Evolutionary conservation across 2,113 vertebrate species (phyloP).

Genomic region (Corynorhinus townsendii): DNA sequence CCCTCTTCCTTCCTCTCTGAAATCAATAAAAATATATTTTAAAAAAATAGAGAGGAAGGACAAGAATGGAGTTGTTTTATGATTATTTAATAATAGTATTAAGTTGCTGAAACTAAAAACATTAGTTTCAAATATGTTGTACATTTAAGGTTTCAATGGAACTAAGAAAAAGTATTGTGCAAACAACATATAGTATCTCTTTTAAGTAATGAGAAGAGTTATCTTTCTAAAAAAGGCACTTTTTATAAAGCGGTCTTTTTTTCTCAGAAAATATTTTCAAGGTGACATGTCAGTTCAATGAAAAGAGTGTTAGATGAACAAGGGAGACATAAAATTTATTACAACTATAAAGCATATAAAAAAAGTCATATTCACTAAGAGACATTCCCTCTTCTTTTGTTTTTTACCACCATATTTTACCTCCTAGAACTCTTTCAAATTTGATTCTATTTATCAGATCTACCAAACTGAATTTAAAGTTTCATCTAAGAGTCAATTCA

Average conservation of each 20-base stretch:
- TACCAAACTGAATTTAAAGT: conserved; percentile 20
- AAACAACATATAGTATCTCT: background rate
- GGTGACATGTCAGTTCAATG: conserved; percentile 33
- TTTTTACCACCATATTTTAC: conserved; percentile 12
- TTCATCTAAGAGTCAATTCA: conserved; percentile 10
- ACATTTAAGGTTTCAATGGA: background rate
- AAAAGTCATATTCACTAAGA: conserved; percentile 13
- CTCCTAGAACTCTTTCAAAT: conserved; percentile 1
- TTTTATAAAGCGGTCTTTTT: background rate
- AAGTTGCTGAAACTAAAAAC: background rate
- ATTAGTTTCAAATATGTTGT: background rate
- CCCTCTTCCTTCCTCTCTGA: too few species aligned
- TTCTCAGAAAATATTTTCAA: conserved; percentile 53
- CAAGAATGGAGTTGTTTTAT: background rate
- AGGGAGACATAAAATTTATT: conserved; percentile 38
- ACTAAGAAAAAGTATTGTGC: background rate
- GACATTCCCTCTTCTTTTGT: background rate
- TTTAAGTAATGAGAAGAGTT: background rate
- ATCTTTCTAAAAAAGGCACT: conserved; percentile 4
- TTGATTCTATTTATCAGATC: background rate
- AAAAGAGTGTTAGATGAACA: conserved; percentile 32
- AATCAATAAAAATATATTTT: too few species aligned
- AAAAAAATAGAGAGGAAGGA: background rate
- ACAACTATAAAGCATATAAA: conserved; percentile 5
- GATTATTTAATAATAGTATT: background rate